A percentile compares a stretch with the other conserved stretches of the same genome.
phyloP scores from a whole-genome alignment of 1,140 invertebrate species.

The Arion vulgaris region DNA sequence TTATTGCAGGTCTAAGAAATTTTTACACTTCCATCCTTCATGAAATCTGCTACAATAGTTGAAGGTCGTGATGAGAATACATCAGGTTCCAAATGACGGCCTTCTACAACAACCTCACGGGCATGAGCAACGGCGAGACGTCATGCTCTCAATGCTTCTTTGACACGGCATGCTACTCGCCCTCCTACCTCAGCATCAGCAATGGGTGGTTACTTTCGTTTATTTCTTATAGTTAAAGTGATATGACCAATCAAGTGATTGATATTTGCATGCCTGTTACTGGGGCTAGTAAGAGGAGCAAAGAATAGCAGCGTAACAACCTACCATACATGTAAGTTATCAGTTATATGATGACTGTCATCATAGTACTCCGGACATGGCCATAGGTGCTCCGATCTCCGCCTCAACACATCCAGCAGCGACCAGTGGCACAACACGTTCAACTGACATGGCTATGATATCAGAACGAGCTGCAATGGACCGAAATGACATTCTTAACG shows the following conservation, averaged over 20 bases:
- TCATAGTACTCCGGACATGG: too few relatives aligned
- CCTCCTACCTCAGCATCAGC: not conserved
- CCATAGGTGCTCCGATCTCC: not conserved
- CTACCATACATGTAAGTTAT: not conserved
- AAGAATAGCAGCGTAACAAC: not conserved
- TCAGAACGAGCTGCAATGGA: too few relatives aligned
- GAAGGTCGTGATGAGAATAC: not conserved
- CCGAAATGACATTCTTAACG: too few relatives aligned
- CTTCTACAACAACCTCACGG: not conserved
- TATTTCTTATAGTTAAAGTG: not conserved
- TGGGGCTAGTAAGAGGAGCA: not conserved
- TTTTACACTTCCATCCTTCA: not conserved
- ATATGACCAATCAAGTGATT: not conserved
- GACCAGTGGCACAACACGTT: too few relatives aligned
- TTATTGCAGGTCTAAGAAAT: too few relatives aligned
- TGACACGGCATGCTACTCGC: not conserved
- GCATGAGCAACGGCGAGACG: not conserved
- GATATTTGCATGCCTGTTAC: not conserved
- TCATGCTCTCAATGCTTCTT: not conserved
- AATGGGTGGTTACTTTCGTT: not conserved
- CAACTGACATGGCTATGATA: too few relatives aligned
- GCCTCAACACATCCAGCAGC: too few relatives aligned
- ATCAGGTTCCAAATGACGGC: not conserved
- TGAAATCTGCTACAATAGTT: not conserved
- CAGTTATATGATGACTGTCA: too few relatives aligned